Percentiles rank a stretch among this genome's conserved stretches.
phyloP scores from a whole-genome alignment of 2,113 vertebrate species.

The Passerina amoena region DNA sequence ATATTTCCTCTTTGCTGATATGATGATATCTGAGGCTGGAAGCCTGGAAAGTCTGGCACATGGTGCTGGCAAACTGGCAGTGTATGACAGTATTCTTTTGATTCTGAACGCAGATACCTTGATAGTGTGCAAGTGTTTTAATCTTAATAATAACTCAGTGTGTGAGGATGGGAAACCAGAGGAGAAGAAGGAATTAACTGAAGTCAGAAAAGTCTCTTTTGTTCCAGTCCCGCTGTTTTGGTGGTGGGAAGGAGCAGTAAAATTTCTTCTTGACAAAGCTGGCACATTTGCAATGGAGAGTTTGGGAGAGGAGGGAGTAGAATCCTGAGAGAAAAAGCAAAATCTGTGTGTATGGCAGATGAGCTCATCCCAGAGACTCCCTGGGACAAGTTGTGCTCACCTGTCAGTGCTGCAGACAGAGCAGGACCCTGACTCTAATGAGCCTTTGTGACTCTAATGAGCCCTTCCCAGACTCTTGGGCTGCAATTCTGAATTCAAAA shows the following conservation, averaged over 20 bases:
- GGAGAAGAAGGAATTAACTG: background rate
- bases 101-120: conserved; percentile 3
- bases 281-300: rapidly evolving
- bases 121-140: background rate
- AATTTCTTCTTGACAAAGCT: background rate
- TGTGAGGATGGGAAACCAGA: background rate
- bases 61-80: conserved; percentile 16
- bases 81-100: conserved; percentile 16
- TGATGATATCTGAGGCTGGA: conserved; percentile 34
- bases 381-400: background rate
- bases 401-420: background rate
- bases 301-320: background rate
- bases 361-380: background rate
- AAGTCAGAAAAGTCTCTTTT: background rate
- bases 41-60: conserved; percentile 60
- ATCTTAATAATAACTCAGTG: background rate
- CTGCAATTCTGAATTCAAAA: background rate
- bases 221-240: background rate
- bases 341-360: background rate
- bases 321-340: background rate
- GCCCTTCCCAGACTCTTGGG: background rate
- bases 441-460: background rate
- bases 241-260: background rate
- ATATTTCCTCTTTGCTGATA: conserved; percentile 61
- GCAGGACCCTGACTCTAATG: background rate